Base-by-base conservation (phyloP, 2,888 invertebrate species). In the Globia sparganii region DNA sequence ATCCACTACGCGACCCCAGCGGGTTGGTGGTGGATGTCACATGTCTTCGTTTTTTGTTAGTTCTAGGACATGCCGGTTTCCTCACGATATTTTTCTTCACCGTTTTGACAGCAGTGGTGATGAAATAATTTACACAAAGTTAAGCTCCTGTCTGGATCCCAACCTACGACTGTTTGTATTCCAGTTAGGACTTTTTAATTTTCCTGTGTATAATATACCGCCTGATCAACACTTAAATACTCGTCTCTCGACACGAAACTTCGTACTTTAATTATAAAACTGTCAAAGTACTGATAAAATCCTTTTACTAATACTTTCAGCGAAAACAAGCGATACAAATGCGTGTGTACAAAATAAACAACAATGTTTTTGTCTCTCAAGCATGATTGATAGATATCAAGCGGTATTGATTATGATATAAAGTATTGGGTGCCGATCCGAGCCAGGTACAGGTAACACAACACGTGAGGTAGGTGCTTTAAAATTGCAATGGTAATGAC, bases 341-440 rank as follows among this genome's bases (percentile, higher is more conserved):
- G 58, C 82, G 72, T 81, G 49, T 73, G 40, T 65, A 58, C 34
- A 78, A 62, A 72, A 69, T 53, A 69, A 34, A 72, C 43, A 69
- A 77, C 72, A 75, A 72, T 75, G 84, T 72, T 78, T 77, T 77
- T 72, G 82, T 73, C 37, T 83, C 64, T 37, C 68, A 56, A 79
- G 65, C 75, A 79, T 73, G 87, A 86, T 79, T 72, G 84, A 86
- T 61, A 71, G 66, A 71, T 86, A 84, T 76, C 62, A 80, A 76
- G 31, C 75, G 18, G 74, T 88, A 87, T 87, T 78, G 89, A 87
- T 85, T 88, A 80, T 77, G 87, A 81, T 81, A 78, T 81, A 80
- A 86, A 84, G 78, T 86, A 69, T 66, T 78, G 78, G 66, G 85
- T 87, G 70, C 86, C 86, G 61, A 70, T 85, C 81, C 66, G 86